Evolutionary conservation across 2,888 invertebrate genomes (phyloP).

Genomic region (Pharmacophagus antenor): DNA sequence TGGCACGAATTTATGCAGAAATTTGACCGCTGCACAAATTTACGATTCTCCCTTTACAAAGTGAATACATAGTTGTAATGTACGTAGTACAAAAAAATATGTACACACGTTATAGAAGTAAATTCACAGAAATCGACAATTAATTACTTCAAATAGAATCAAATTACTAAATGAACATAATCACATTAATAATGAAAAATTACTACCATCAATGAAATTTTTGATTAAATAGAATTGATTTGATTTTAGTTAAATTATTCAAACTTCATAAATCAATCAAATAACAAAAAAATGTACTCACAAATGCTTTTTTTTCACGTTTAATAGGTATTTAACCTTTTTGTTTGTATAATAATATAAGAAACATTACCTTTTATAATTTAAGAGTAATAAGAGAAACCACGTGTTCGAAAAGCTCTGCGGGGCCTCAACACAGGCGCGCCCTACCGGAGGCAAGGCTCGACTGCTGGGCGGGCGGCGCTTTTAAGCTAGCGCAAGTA

Average conservation of each 20-base stretch:
- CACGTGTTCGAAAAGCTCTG: conserved; percentile 30
- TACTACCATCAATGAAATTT: too few relatives aligned
- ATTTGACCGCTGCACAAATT: conserved; percentile 3
- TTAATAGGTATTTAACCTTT: neutral
- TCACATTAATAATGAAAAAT: too few relatives aligned
- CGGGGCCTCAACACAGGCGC: conserved; percentile 42
- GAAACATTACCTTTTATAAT: conserved; percentile 22
- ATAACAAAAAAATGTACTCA: too few relatives aligned
- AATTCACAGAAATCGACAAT: neutral
- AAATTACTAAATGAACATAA: neutral
- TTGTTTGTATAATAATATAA: neutral
- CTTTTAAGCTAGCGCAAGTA: conserved; percentile 24
- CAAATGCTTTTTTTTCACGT: too few relatives aligned
- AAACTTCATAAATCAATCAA: too few relatives aligned
- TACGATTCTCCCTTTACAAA: neutral
- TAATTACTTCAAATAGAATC: neutral
- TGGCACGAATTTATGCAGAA: conserved; percentile 16
- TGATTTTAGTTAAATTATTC: too few relatives aligned
- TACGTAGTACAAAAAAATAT: neutral
- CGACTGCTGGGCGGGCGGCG: conserved; percentile 60
- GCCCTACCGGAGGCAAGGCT: conserved; percentile 45
- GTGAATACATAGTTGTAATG: neutral
- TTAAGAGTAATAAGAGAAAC: conserved; percentile 36
- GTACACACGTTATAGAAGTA: neutral
- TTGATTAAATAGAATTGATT: too few relatives aligned